Evolutionary conservation across 2,888 invertebrate genomes (phyloP).

Genomic region (Hyposoter dolosus): DNA sequence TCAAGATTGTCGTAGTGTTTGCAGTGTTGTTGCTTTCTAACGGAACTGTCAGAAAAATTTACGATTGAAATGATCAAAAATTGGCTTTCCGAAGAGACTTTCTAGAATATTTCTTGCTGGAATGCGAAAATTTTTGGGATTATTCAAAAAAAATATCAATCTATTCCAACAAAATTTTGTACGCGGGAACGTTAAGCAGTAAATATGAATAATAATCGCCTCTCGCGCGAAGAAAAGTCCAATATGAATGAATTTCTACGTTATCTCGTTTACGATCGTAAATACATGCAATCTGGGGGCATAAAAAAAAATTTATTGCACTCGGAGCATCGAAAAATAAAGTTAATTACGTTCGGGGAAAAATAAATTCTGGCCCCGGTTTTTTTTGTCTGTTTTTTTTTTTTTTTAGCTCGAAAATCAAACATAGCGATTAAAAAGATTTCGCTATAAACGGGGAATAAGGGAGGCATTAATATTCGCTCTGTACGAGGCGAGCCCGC

Average conservation of each 20-base stretch:
- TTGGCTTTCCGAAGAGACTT: no score
- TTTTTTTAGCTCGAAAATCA: conserved; percentile 1
- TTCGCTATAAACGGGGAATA: conserved; percentile 16
- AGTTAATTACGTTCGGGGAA: neutral
- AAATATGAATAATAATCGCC: neutral
- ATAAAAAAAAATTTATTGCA: conserved; percentile 2
- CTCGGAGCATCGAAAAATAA: neutral
- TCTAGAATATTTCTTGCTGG: no score
- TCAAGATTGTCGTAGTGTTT: no score
- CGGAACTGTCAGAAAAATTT: no score
- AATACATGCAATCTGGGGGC: neutral
- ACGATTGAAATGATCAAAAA: no score
- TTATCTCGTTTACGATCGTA: neutral
- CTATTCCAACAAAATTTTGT: no score
- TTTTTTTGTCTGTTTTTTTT: conserved; percentile 4
- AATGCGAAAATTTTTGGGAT: no score
- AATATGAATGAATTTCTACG: neutral
- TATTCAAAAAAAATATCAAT: no score
- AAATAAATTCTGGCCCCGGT: neutral
- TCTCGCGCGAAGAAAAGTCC: neutral
- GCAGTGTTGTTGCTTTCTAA: no score
- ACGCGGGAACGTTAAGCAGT: no score
- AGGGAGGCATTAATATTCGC: conserved; percentile 51
- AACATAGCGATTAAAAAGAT: neutral
- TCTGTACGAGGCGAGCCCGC: conserved; percentile 28